Evolutionary conservation across 1,140 invertebrate genomes (phyloP).

Genomic region (Hypothenemus hampei): DNA sequence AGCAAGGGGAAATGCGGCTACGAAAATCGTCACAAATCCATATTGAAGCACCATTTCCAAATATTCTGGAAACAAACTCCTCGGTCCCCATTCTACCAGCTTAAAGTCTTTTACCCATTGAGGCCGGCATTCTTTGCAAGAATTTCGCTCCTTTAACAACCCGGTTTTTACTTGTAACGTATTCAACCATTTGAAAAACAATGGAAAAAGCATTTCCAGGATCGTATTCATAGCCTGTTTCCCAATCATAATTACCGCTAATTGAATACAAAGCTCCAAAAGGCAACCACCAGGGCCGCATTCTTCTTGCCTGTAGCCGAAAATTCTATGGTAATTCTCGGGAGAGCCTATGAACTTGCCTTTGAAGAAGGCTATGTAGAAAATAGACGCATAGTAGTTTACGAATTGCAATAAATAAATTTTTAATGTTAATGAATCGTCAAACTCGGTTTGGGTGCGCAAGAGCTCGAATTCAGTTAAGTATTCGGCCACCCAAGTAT

Average conservation of each 20-base stretch:
- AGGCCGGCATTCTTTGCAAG: slow-evolving; percentile 31
- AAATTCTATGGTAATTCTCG: slow-evolving; percentile 68
- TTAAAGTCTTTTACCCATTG: slow-evolving; percentile 92
- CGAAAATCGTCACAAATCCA: slow-evolving; percentile 87
- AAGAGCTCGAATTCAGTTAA: slow-evolving; percentile 92
- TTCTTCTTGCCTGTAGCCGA: slow-evolving; percentile 79
- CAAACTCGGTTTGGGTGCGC: slow-evolving; percentile 95
- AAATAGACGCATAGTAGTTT: slow-evolving; percentile 97
- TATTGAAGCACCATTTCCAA: slow-evolving; percentile 95
- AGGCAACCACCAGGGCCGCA: slow-evolving; percentile 85
- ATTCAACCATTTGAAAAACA: slow-evolving; percentile 69
- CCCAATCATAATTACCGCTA: slow-evolving; percentile 93
- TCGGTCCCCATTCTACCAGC: slow-evolving; percentile 80
- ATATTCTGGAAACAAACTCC: slow-evolving; percentile 94
- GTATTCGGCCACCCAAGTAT: slow-evolving; percentile 83
- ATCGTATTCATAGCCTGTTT: slow-evolving; percentile 93
- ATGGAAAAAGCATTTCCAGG: slow-evolving; percentile 71
- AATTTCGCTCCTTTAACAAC: slow-evolving; percentile 38
- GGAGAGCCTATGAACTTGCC: slow-evolving; percentile 88
- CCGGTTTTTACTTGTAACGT: slow-evolving; percentile 56
- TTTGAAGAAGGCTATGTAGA: slow-evolving; percentile 98
- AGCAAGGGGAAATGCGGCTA: slow-evolving; percentile 83
- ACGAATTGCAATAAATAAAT: slow-evolving; percentile 97
- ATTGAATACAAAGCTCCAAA: slow-evolving; percentile 86
- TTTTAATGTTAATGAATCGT: slow-evolving; percentile 93